Percentiles rank a stretch among this genome's conserved stretches.
These are phyloP conservation scores for Gymnocheta viridis DNA, from an alignment of 2,888 invertebrate genomes.

Conservation along the genomic window DNA sequence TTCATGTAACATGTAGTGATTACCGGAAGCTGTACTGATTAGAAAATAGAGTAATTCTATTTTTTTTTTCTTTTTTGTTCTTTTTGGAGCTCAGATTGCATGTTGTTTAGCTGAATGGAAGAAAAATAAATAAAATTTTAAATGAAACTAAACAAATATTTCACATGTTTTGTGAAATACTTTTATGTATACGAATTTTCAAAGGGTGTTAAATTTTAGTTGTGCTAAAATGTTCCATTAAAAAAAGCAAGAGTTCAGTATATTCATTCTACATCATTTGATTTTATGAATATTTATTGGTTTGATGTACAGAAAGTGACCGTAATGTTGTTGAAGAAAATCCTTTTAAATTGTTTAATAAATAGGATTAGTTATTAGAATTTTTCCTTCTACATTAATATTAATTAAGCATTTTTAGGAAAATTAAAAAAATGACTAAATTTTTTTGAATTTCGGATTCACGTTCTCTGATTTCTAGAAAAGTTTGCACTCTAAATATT, in stretches of 20 bases:
- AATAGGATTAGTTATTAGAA: constrained; percentile 1
- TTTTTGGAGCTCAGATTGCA: constrained; percentile 72
- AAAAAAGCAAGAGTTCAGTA: background rate
- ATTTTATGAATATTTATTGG: constrained; percentile 34
- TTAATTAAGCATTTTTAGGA: too few relatives aligned
- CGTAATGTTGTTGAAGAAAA: background rate
- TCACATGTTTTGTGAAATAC: constrained; percentile 22
- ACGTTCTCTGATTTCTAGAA: too few relatives aligned
- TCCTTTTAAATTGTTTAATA: constrained; percentile 10
- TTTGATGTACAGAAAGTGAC: background rate
- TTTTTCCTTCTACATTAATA: background rate
- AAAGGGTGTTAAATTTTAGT: constrained; percentile 25
- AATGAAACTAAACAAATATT: constrained; percentile 18
- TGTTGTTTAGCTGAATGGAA: constrained; percentile 49
- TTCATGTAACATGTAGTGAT: constrained; percentile 63
- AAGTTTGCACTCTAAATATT: too few relatives aligned
- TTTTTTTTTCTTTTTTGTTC: background rate
- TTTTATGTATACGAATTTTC: background rate
- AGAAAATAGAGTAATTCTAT: constrained; percentile 72
- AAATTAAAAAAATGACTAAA: too few relatives aligned
- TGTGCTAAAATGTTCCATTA: constrained; percentile 24
- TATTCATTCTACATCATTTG: constrained; percentile 32
- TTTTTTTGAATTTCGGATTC: too few relatives aligned
- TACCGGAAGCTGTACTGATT: constrained; percentile 79
- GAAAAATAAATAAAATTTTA: constrained; percentile 18